Base-by-base conservation (phyloP, 2,113 vertebrate species). In the Scomber scombrus region DNA sequence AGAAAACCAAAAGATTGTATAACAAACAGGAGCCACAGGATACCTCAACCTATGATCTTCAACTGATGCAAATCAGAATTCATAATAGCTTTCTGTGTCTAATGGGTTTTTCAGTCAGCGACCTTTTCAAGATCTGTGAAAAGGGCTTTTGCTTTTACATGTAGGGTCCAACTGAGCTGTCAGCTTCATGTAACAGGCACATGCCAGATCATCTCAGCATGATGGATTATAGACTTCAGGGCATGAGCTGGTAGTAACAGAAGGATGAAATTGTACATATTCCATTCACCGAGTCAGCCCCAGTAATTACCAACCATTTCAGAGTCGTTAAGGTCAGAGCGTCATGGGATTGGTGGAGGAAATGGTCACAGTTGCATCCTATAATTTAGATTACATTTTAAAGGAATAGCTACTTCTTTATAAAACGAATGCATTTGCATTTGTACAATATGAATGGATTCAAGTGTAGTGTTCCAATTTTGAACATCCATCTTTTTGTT, bases 291-390 rank as follows among this genome's bases (percentile, higher is more conserved):
- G 31, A 57, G 46, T 70, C 70, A 72, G 70, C 43, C 10, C 9
- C 77, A 49, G 88, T 89, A 89, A 90, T 91, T 90, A 89, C 75
- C 54, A 12, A 43, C 66, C 58, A 67, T 82, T 83, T 75, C 55
- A 16, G 13, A 71, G 79, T 50, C 34, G 6, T 82, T 61, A 67
- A 68, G 86, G 89, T 91, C 88, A 92, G 52, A 71, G 45, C 64
- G 18, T 51, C 55, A 46, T 16, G 11, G 57, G 64, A 57, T 49
- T 21, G 26, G 19, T 34, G 68, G 1, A 29, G 52, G 71, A 69
- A 76, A 75, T 15, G 8, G 73, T 73, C 55, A 26, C 31, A 46
- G 56, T 50, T 1, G 13, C 29, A 78, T 65, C 64, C 46, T 72
- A 29, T 69, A 63, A 89, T 89, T 90, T 80, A 43, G 56, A 57